phyloP scores from a whole-genome alignment of 1,140 invertebrate genomes.

The Cotesia vestalis region DNA sequence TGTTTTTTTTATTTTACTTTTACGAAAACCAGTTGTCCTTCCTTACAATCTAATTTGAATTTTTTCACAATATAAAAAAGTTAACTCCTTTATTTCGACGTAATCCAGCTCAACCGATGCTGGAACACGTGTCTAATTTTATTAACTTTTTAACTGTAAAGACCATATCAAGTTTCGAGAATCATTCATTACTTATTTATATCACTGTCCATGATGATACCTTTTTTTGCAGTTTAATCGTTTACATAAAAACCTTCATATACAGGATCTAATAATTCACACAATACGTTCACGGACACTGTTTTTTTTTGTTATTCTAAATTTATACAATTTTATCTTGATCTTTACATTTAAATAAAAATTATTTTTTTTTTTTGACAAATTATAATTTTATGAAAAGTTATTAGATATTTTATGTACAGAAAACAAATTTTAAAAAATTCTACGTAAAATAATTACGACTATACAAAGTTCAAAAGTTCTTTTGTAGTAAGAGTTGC shows the following conservation, averaged over 20 bases:
- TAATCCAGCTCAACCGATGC: not conserved
- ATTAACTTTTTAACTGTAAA: not conserved
- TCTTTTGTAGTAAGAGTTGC: not conserved
- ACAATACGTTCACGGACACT: constrained; percentile 5
- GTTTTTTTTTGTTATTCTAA: not conserved
- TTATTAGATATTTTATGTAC: not conserved
- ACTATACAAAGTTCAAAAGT: constrained; percentile 10
- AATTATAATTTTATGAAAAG: not conserved
- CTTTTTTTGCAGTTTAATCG: constrained; percentile 7
- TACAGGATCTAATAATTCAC: constrained; percentile 15
- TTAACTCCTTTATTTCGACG: not conserved
- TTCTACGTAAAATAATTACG: not conserved
- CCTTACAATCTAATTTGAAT: constrained; percentile 4
- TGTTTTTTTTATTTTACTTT: constrained; percentile 17
- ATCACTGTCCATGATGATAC: not conserved
- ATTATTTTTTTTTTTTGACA: not conserved
- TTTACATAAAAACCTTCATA: not conserved
- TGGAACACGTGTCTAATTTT: not conserved
- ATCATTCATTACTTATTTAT: not conserved
- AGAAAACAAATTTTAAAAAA: too few relatives aligned
- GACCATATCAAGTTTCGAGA: not conserved
- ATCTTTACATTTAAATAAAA: not conserved
- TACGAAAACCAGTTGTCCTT: constrained; percentile 9
- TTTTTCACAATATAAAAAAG: not conserved
- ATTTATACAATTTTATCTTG: not conserved